Evolutionary conservation across 2,113 vertebrate genomes (phyloP).

Genomic region (Cinclus cinclus): DNA sequence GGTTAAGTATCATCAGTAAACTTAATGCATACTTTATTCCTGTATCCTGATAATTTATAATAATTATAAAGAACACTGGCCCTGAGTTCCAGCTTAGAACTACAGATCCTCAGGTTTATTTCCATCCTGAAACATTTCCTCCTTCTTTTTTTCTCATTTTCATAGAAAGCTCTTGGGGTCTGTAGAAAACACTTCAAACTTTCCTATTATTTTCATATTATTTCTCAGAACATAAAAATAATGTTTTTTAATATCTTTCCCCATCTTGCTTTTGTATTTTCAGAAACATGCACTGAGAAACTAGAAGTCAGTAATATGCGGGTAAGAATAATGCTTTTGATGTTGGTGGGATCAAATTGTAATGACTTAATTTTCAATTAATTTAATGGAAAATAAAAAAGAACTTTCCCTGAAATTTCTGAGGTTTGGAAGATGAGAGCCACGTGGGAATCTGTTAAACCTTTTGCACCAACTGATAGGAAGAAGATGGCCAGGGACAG

Average conservation of each 20-base stretch:
- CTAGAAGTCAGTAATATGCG: not conserved
- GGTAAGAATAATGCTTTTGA: constrained; percentile 17
- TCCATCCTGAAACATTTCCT: not conserved
- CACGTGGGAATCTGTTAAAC: not conserved
- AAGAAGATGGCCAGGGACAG: not conserved
- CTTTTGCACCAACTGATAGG: not conserved
- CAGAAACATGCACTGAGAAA: not conserved
- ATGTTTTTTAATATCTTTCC: not conserved
- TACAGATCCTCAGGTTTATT: not conserved
- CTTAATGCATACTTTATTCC: not conserved
- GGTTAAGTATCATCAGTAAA: not conserved
- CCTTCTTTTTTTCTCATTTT: not conserved
- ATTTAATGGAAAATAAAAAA: constrained; percentile 3
- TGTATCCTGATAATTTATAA: not conserved
- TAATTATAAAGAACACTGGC: not conserved
- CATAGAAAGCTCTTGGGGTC: not conserved
- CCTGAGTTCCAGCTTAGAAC: not conserved
- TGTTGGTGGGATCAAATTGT: constrained; percentile 4
- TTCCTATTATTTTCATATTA: not conserved
- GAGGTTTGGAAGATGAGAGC: not conserved
- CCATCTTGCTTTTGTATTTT: not conserved
- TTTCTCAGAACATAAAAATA: not conserved
- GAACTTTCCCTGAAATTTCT: not conserved
- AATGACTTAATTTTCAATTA: constrained; percentile 1
- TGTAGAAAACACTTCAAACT: not conserved